Percentiles rank a stretch among this genome's conserved stretches.
These are phyloP conservation scores for Dendroctonus valens DNA, from an alignment of 1,140 invertebrate species.

Conservation along the genomic window DNA sequence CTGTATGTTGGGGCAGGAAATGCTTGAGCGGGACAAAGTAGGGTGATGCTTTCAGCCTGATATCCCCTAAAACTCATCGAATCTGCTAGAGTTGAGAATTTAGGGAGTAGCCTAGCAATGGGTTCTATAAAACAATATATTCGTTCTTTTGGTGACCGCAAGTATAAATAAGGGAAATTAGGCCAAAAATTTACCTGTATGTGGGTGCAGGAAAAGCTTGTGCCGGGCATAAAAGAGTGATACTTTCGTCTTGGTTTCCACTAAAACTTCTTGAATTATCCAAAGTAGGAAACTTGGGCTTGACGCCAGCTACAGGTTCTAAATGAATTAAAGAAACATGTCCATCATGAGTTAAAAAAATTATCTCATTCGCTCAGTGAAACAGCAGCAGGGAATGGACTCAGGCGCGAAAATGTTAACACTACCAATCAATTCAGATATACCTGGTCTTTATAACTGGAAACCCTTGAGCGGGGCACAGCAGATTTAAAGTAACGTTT, in stretches of 20 bases:
- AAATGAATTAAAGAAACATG: slow-evolving; percentile 52
- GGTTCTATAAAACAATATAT: slow-evolving; percentile 52
- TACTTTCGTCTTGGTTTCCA: slow-evolving; percentile 23
- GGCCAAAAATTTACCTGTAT: slow-evolving; percentile 55
- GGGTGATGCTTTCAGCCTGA: slow-evolving; percentile 51
- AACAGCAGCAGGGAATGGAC: slow-evolving; percentile 3
- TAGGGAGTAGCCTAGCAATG: slow-evolving; percentile 57
- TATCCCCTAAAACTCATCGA: slow-evolving; percentile 42
- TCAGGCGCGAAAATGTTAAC: neutral
- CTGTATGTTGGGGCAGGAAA: slow-evolving; percentile 64
- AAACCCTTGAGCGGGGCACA: slow-evolving; percentile 61
- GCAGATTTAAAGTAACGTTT: slow-evolving; percentile 49
- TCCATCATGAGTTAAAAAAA: too few relatives aligned
- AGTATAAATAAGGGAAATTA: slow-evolving; percentile 33
- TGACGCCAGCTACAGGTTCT: slow-evolving; percentile 72
- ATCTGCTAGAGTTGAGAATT: slow-evolving; percentile 54
- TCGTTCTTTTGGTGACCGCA: neutral
- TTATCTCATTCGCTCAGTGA: neutral
- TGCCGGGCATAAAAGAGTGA: slow-evolving; percentile 59
- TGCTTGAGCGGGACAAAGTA: slow-evolving; percentile 61
- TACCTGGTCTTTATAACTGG: slow-evolving; percentile 63
- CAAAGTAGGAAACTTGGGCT: slow-evolving; percentile 64
- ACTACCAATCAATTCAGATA: slow-evolving; percentile 18
- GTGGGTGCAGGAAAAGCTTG: slow-evolving; percentile 67
- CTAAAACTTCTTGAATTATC: slow-evolving; percentile 48